Evolutionary conservation across 2,888 invertebrate species (phyloP), one percentile per base, ranked within the genome.

Genomic region (Tubulanus polymorphus): DNA sequence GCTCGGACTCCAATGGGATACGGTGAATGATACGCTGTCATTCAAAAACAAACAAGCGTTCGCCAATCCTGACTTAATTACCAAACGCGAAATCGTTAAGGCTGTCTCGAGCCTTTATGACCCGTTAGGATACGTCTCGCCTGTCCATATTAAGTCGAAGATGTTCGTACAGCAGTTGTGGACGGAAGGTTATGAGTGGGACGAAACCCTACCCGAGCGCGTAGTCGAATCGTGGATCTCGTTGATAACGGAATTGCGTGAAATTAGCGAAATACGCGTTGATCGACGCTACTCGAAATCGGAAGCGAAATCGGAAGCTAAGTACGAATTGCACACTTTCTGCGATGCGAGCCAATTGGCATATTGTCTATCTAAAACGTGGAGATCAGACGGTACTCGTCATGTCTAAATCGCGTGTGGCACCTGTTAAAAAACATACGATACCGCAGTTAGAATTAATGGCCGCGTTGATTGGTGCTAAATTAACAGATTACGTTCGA

Each of bases 51-150:
- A 18, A 12, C 10, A 10, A 32, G 10, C 47, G 15, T 50, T 32
- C 18, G 8, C 28, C 26, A 18, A 28, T 20, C 18, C n/a, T 26
- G 32, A 51, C 18, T 3, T 12, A 20, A n/a, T n/a, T 3, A 55
- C 55, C 8, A 51, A 55, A 47, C 51, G 25, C 8, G 55, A 55
- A 37, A 27, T 55, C n/a, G n/a, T 55, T 32, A 52, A 30, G 25
- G 32, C 45, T 23, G 6, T 5, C 23, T 46, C 55, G 23, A 41
- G 41, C 15, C 6, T 41, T 23, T 55, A 46, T 45, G 55, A 55
- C 29, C 55, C 46, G n/a, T 35, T 55, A 12, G 51, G 55, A 51
- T 29, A 8, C 41, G 23, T 41, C 41, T 18, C 41, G 6, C 41
- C 41, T 41, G 23, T 23, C 3, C 41, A 41, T 15, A 15, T 41